Percentiles rank a stretch among this genome's conserved stretches.
These are phyloP conservation scores for Heliconius hermathena DNA, from an alignment of 1,140 invertebrate genomes.

Conservation along the genomic window DNA sequence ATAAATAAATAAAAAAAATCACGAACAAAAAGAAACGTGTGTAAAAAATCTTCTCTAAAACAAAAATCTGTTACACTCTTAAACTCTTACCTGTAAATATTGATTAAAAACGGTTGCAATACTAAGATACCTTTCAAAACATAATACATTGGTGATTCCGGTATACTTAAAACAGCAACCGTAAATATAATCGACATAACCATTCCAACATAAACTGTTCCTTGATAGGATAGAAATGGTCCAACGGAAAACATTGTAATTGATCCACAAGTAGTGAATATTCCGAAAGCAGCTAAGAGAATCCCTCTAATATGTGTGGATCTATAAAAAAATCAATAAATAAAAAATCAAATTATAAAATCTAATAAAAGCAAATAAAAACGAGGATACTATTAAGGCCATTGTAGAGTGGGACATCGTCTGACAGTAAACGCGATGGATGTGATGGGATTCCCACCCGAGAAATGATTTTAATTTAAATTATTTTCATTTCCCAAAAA, in stretches of 20 bases:
- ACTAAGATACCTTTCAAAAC: conserved; percentile 53
- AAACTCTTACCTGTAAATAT: background rate
- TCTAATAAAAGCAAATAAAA: too few species aligned
- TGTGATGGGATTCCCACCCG: too few species aligned
- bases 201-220: conserved; percentile 42
- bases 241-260: conserved; percentile 50
- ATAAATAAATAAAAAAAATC: too few species aligned
- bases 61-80: background rate
- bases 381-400: too few species aligned
- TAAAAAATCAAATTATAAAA: conserved; percentile 7
- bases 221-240: conserved; percentile 46
- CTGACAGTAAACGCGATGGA: too few species aligned
- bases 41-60: background rate
- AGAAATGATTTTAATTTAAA: too few species aligned
- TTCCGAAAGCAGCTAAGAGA: conserved; percentile 48
- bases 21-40: too few species aligned
- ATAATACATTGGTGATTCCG: conserved; percentile 55
- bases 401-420: too few species aligned
- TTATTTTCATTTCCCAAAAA: too few species aligned
- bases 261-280: conserved; percentile 50
- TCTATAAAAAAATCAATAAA: conserved; percentile 24
- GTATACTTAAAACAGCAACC: conserved; percentile 42
- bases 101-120: background rate
- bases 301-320: conserved; percentile 50
- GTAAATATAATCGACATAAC: conserved; percentile 41